Conservation (phyloP, 2,797 vertebrate genomes). For the Scolopax bukidnonensis region DNA sequence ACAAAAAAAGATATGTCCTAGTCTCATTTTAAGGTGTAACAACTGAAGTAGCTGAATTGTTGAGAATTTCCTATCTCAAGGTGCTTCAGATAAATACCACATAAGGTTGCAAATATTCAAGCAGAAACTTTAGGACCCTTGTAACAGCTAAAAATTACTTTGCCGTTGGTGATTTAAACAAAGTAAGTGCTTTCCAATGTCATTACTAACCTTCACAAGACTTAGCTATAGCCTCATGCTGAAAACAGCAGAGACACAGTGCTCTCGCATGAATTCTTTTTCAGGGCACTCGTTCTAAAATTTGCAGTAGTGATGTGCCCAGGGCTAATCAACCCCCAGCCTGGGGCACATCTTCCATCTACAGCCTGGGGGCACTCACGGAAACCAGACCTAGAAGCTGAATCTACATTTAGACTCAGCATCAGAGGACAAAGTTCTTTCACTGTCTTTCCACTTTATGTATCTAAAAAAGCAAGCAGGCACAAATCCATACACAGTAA, state of each 20-base stretch:
- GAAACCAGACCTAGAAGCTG: not conserved
- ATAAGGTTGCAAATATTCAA: not conserved
- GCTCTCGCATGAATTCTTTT: not conserved
- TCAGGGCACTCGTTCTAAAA: not conserved
- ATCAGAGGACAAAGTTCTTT: not conserved
- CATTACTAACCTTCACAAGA: not conserved
- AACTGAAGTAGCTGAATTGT: not conserved
- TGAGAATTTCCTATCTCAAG: not conserved
- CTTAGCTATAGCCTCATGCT: not conserved
- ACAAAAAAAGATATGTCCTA: not conserved
- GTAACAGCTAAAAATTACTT: not conserved
- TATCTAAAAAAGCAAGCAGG: not conserved
- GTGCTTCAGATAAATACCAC: not conserved
- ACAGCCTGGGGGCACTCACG: not conserved
- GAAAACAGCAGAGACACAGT: not conserved
- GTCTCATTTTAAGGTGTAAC: not conserved
- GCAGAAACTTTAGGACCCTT: not conserved
- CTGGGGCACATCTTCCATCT: not conserved
- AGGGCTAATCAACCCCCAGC: not conserved
- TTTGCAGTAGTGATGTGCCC: not conserved
- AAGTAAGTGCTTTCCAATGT: not conserved
- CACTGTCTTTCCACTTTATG: accelerated
- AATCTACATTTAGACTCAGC: not conserved
- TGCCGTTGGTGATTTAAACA: not conserved
- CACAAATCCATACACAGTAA: not conserved